Conservation (phyloP, 2,888 invertebrate genomes). For the Acanthacorydalis orientalis region DNA sequence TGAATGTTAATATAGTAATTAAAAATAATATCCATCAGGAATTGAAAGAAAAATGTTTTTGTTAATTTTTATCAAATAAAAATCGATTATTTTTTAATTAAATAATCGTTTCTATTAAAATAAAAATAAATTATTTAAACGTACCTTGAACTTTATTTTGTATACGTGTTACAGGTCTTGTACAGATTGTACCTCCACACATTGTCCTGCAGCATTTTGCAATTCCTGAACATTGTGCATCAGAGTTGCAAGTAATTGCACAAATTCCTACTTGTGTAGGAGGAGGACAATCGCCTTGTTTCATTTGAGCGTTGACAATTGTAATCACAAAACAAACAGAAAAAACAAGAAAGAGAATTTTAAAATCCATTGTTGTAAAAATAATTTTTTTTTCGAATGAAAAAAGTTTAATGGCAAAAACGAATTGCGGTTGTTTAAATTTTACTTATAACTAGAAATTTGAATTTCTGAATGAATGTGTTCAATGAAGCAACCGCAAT, state of each 20-base stretch:
- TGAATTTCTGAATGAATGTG: too few relatives aligned
- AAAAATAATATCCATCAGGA: too few relatives aligned
- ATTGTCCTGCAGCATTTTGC: slow-evolving; percentile 24
- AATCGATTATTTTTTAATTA: background rate
- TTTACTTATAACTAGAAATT: too few relatives aligned
- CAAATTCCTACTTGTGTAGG: slow-evolving; percentile 20
- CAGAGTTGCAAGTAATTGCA: slow-evolving; percentile 17
- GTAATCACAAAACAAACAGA: background rate
- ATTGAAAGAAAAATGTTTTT: too few relatives aligned
- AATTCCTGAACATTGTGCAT: slow-evolving; percentile 19
- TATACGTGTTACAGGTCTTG: slow-evolving; percentile 18
- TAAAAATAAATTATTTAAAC: background rate
- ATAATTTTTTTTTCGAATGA: too few relatives aligned
- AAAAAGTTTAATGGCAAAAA: too few relatives aligned
- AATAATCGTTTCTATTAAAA: slow-evolving; percentile 2
- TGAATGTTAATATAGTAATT: too few relatives aligned
- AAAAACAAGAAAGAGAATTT: too few relatives aligned
- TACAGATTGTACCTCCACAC: slow-evolving; percentile 24
- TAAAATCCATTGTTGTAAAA: too few relatives aligned
- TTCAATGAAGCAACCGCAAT: too few relatives aligned
- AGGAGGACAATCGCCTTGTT: slow-evolving; percentile 25
- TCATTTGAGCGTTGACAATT: slow-evolving; percentile 8
- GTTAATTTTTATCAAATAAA: background rate
- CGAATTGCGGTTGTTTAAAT: too few relatives aligned
- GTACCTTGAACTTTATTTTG: background rate